phyloP scores from a whole-genome alignment of 2,888 invertebrate genomes.

The Lasius platythorax region DNA sequence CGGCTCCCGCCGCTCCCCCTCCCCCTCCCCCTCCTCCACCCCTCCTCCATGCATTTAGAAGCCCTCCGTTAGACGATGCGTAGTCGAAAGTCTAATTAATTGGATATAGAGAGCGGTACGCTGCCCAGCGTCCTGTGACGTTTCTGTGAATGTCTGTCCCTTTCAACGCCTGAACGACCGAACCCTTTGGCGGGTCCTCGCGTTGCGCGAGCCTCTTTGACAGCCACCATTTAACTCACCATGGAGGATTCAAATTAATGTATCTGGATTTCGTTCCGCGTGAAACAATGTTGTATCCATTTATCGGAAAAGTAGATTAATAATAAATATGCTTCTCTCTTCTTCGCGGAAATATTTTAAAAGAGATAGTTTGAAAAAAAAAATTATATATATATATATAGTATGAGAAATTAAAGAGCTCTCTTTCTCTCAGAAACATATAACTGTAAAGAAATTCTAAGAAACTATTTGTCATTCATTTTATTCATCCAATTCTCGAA shows the following conservation, averaged over 20 bases:
- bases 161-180: constrained; percentile 40
- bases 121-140: constrained; percentile 8
- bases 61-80: constrained; percentile 45
- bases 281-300: not conserved
- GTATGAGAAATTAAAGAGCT: not conserved
- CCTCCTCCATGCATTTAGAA: constrained; percentile 34
- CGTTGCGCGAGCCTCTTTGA: constrained; percentile 2
- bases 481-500: constrained; percentile 2
- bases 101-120: constrained; percentile 41
- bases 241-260: not conserved
- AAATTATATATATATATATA: too few species aligned
- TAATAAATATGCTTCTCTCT: not conserved
- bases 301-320: not conserved
- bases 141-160: constrained; percentile 30
- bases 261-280: not conserved
- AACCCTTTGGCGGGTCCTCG: constrained; percentile 24
- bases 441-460: not conserved
- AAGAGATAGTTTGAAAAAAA: not conserved
- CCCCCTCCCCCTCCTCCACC: not conserved
- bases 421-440: not conserved
- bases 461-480: not conserved
- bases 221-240: constrained; percentile 7
- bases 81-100: constrained; percentile 52
- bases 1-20: constrained; percentile 45
- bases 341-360: not conserved